Conservation (phyloP, 2,113 vertebrate species). For the Columba janthina region DNA sequence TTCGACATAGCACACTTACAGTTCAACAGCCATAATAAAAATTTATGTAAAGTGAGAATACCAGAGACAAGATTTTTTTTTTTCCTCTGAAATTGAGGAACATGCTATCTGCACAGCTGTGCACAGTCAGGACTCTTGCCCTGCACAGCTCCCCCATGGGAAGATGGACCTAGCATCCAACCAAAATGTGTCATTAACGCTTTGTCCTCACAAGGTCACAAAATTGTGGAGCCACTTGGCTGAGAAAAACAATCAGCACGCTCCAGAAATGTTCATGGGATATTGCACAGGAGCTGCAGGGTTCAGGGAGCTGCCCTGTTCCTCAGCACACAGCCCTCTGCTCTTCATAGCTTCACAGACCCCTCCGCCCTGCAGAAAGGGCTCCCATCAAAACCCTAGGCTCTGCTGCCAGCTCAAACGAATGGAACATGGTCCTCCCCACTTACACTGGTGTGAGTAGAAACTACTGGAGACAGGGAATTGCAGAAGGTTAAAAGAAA, state of each 20-base stretch:
- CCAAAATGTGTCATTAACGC: not conserved
- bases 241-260: not conserved
- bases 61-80: not conserved
- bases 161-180: not conserved
- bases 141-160: not conserved
- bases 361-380: not conserved
- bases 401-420: not conserved
- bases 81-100: not conserved
- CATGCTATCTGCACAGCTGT: not conserved
- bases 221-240: not conserved
- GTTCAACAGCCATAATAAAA: not conserved
- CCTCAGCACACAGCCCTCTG: not conserved
- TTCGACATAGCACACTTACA: not conserved
- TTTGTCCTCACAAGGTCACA: not conserved
- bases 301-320: not conserved
- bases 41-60: not conserved
- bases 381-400: not conserved
- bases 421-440: not conserved
- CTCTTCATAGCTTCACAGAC: not conserved
- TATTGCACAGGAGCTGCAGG: not conserved
- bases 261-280: not conserved
- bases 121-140: not conserved
- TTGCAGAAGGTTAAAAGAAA: not conserved
- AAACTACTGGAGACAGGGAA: not conserved
- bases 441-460: not conserved